Conservation (phyloP, 2,113 vertebrate genomes). For the Silurus asotus region DNA sequence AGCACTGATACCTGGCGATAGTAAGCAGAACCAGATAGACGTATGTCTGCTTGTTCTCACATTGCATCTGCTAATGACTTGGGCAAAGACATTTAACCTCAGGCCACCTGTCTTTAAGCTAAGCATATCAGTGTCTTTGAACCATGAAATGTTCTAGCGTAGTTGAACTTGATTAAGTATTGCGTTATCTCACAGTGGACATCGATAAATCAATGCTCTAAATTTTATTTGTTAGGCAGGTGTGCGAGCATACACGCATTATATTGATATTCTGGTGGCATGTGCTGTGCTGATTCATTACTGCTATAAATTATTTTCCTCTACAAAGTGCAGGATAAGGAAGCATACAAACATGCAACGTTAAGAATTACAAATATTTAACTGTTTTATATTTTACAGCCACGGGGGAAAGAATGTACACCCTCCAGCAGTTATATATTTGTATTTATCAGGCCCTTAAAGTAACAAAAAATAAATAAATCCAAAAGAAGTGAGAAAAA, state of each 20-base stretch:
- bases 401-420: not conserved
- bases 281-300: slow-evolving; percentile 43
- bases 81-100: slow-evolving; percentile 54
- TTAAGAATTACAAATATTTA: slow-evolving; percentile 24
- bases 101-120: slow-evolving; percentile 51
- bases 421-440: not conserved
- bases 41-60: slow-evolving; percentile 39
- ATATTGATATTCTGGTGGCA: slow-evolving; percentile 46
- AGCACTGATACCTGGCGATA: not conserved
- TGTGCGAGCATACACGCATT: not conserved
- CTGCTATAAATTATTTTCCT: slow-evolving; percentile 36
- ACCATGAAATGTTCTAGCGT: slow-evolving; percentile 49
- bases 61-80: slow-evolving; percentile 49
- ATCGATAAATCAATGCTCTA: slow-evolving; percentile 49
- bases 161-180: slow-evolving; percentile 45
- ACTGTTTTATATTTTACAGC: not conserved
- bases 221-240: slow-evolving; percentile 27
- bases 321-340: slow-evolving; percentile 32
- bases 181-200: slow-evolving; percentile 33
- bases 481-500: not conserved
- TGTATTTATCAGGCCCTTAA: not conserved
- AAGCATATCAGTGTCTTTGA: slow-evolving; percentile 49
- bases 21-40: slow-evolving; percentile 15
- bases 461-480: not conserved
- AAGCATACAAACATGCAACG: slow-evolving; percentile 37